A percentile compares a stretch with the other conserved stretches of the same genome.
These are phyloP conservation scores for Gandaritis pyraliata DNA, from an alignment of 2,888 invertebrate genomes.

Conservation along the genomic window DNA sequence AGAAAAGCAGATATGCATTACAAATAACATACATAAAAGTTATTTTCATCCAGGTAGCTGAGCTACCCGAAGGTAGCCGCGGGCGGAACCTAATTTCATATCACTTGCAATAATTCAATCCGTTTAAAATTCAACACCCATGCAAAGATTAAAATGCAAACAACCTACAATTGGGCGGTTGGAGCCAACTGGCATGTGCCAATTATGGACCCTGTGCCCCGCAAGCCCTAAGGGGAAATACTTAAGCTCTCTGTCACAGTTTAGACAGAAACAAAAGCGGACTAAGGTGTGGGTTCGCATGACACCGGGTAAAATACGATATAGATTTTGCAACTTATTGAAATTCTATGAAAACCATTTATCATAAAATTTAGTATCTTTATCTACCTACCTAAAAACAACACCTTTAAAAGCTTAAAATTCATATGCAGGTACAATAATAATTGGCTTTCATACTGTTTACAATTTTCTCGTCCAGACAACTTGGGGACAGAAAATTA, in stretches of 20 bases:
- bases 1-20: background rate
- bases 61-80: background rate
- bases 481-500: too few relatives aligned
- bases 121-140: constrained; percentile 25
- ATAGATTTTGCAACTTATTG: background rate
- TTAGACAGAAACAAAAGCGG: background rate
- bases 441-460: too few relatives aligned
- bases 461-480: too few relatives aligned
- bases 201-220: constrained; percentile 48
- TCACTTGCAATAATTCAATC: constrained; percentile 7
- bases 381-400: too few relatives aligned
- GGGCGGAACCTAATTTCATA: constrained; percentile 1
- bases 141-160: constrained; percentile 31
- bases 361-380: too few relatives aligned
- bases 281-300: background rate
- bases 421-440: too few relatives aligned
- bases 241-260: constrained; percentile 24
- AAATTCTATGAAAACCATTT: background rate
- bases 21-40: background rate
- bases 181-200: constrained; percentile 41
- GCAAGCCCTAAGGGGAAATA: constrained; percentile 45
- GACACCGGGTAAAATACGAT: background rate
- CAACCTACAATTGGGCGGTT: constrained; percentile 41
- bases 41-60: background rate
- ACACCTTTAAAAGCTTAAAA: too few relatives aligned